Base-by-base conservation (phyloP, 92 coral and sea anemone species). In the Anthopleura xanthogrammica region DNA sequence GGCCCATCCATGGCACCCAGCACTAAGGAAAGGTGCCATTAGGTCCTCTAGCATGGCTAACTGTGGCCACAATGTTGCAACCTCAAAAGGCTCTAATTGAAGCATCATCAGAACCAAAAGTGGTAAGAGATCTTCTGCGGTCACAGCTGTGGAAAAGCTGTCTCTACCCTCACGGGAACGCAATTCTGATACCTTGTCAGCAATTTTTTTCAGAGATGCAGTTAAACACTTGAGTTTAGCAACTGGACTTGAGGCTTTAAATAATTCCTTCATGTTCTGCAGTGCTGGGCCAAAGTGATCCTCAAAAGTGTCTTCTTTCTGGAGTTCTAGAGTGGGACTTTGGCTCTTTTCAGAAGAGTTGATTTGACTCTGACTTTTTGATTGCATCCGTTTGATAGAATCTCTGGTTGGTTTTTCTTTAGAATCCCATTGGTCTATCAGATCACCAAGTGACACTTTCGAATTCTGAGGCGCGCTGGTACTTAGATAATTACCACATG, bases 1-100 rank as follows among this genome's bases (percentile, higher is more conserved):
- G 71, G 99, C 99, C 98, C 98, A 97, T 60, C 98, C 96, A 82
- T 97, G 98, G 71, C 99, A 97, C 12, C 99, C 99, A 66, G 98
- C 85, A 11, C 83, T 54, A 40, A 97, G 86, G 74, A 90, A 97
- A 41, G 92, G 90, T 13, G 99, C 95, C 92, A 97, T 97, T 8
- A 97, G 90, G 71, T 97, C 97, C 12, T 97, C 94, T 24, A 90
- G 80, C 90, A 97, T 75, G 10, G 88, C 86, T 57, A 97, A 84
- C 83, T 97, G 98, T 20, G 94, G 97, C 92, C 94, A 91, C 86
- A 97, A 80, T 41, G 93, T 64, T 10, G 99, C 95, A 2, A 94
- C 95, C 43, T 94, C 99, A 88, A 86, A 87, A n/a, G 98, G 96
- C 3, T 97, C 97, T 93, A 97, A 83, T 77, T 97, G 99, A 73